Conservation (phyloP, 2,113 vertebrate genomes). For the Lates calcarifer region DNA sequence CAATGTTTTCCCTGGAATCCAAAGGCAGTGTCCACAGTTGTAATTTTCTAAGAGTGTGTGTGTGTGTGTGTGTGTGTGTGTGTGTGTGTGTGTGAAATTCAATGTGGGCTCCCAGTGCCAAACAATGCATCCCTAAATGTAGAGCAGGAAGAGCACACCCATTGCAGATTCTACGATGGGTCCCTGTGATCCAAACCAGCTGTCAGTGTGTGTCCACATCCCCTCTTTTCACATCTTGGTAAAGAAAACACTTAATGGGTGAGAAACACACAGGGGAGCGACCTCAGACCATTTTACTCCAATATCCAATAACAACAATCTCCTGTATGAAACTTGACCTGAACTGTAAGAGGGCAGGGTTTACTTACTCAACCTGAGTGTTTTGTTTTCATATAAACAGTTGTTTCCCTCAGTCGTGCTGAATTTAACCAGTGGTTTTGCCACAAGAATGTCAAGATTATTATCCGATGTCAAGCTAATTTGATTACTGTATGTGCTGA, state of each 20-base stretch:
- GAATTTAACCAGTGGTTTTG: background rate
- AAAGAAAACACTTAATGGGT: constrained; percentile 31
- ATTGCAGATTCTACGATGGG: background rate
- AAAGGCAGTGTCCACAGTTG: constrained; percentile 30
- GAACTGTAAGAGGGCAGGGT: background rate
- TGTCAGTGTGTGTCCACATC: too few species aligned
- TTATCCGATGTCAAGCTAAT: background rate
- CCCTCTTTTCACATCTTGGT: background rate
- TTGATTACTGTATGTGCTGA: background rate
- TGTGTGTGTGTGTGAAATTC: constrained; percentile 48
- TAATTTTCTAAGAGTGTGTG: constrained; percentile 52
- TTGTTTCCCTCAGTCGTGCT: background rate
- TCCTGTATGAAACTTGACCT: background rate
- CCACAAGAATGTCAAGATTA: background rate
- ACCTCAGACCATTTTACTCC: constrained; percentile 41
- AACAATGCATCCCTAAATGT: constrained; percentile 41
- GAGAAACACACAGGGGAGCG: constrained; percentile 13
- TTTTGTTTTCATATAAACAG: constrained; percentile 20
- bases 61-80: constrained; percentile 28
- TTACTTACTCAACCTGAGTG: background rate
- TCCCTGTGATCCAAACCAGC: too few species aligned
- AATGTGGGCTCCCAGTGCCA: constrained; percentile 42
- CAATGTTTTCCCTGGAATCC: constrained; percentile 68
- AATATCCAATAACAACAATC: constrained; percentile 14
- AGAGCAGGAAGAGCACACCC: constrained; percentile 58